Conservation (phyloP, 2,797 vertebrate species). For the Ctenopoma kingsleyae region DNA sequence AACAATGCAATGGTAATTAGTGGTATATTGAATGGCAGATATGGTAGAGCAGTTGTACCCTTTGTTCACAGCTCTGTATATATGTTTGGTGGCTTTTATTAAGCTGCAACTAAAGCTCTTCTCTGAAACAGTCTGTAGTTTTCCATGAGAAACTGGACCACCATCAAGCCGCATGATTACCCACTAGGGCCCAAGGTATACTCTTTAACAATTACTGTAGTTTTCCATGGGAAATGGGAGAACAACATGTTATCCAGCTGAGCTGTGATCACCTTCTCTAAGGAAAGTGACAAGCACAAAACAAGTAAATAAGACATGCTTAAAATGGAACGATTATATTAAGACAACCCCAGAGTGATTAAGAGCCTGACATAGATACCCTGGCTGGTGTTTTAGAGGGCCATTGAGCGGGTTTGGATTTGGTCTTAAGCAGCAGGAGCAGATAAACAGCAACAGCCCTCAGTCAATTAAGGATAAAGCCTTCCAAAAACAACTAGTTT, state of each 20-base stretch:
- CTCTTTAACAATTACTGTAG: conserved; percentile 36
- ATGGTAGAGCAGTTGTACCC: conserved; percentile 38
- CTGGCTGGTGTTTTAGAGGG: conserved; percentile 54
- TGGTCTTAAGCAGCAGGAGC: conserved; percentile 60
- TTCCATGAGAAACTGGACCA: too few species aligned
- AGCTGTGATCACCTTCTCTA: conserved; percentile 54
- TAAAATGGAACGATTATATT: conserved; percentile 73
- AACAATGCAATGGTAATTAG: conserved; percentile 47
- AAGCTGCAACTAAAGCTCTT: not conserved
- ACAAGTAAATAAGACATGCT: conserved; percentile 75
- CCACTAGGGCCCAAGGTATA: conserved; percentile 8
- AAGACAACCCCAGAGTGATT: conserved; percentile 69
- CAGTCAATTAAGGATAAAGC: conserved; percentile 81
- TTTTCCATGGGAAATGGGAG: conserved; percentile 31
- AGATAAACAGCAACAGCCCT: conserved; percentile 72
- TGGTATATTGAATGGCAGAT: conserved; percentile 49
- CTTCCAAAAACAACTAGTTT: conserved; percentile 78
- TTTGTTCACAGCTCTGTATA: conserved; percentile 42
- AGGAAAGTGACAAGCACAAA: conserved; percentile 72
- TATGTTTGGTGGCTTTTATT: conserved; percentile 18
- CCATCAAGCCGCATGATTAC: conserved; percentile 27
- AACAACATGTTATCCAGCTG: conserved; percentile 27
- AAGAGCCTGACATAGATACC: conserved; percentile 75
- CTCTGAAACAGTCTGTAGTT: too few species aligned
- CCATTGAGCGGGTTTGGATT: conserved; percentile 58